Conservation (phyloP, 2,888 invertebrate genomes). For the Drosophila limbata region DNA sequence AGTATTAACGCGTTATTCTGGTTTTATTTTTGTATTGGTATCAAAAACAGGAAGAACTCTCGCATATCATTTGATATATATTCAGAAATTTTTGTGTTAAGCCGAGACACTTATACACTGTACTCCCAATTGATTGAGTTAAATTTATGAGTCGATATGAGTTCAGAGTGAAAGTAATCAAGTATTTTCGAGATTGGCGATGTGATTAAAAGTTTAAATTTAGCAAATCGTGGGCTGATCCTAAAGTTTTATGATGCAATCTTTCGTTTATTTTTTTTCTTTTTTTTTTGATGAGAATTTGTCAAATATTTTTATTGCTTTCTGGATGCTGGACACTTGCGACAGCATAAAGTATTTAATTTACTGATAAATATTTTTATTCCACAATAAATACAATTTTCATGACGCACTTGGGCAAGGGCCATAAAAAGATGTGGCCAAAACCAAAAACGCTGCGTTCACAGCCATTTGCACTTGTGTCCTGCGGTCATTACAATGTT, state of each 20-base stretch:
- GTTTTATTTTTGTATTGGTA: slow-evolving; percentile 63
- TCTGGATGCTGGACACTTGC: slow-evolving; percentile 21
- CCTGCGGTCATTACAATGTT: slow-evolving; percentile 76
- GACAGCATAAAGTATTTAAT: slow-evolving; percentile 67
- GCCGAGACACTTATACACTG: slow-evolving; percentile 18
- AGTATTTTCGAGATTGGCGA: neutral
- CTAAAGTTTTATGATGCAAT: slow-evolving; percentile 67
- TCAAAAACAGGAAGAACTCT: slow-evolving; percentile 61
- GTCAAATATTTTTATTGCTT: slow-evolving; percentile 38
- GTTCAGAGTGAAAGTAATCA: slow-evolving; percentile 4
- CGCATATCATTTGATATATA: slow-evolving; percentile 13
- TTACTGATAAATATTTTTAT: slow-evolving; percentile 82
- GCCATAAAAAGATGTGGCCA: slow-evolving; percentile 70
- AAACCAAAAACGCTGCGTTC: slow-evolving; percentile 29
- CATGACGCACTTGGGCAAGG: slow-evolving; percentile 65
- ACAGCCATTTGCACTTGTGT: slow-evolving; percentile 68
- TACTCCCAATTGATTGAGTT: neutral
- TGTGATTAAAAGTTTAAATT: slow-evolving; percentile 43
- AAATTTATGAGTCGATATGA: neutral
- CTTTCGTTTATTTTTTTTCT: slow-evolving; percentile 32
- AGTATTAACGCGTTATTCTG: slow-evolving; percentile 68
- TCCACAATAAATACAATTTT: slow-evolving; percentile 72
- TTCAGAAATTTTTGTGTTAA: slow-evolving; percentile 6
- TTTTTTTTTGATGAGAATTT: slow-evolving; percentile 51
- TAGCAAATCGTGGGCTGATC: slow-evolving; percentile 29